phyloP scores from a whole-genome alignment of 2,888 invertebrate species.

The Apotomis capreana region DNA sequence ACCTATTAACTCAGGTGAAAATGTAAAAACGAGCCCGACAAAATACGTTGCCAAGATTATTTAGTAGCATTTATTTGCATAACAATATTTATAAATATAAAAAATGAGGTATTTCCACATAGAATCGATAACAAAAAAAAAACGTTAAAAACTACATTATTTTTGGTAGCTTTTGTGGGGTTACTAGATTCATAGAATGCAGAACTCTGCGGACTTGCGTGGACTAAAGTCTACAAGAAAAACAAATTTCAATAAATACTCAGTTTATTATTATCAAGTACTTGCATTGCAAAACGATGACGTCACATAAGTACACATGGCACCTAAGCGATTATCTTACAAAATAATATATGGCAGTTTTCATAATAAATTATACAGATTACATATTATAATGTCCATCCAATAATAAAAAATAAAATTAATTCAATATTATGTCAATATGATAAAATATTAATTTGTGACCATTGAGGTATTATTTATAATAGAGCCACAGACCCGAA shows the following conservation, averaged over 20 bases:
- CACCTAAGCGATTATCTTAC: neutral
- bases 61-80: too few relatives aligned
- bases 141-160: too few relatives aligned
- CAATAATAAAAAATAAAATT: neutral
- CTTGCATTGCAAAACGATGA: constrained; percentile 16
- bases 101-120: too few relatives aligned
- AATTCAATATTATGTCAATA: neutral
- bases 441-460: neutral
- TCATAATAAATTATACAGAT: neutral
- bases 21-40: too few relatives aligned
- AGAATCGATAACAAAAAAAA: too few relatives aligned
- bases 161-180: too few relatives aligned
- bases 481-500: too few relatives aligned
- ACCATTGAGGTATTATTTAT: too few relatives aligned
- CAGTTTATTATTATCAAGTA: constrained; percentile 38
- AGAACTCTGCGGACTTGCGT: neutral
- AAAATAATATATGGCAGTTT: constrained; percentile 2
- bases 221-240: neutral
- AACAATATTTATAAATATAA: too few relatives aligned
- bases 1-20: too few relatives aligned
- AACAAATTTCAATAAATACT: constrained; percentile 39
- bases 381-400: neutral
- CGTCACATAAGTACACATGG: constrained; percentile 39
- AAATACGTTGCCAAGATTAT: too few relatives aligned
- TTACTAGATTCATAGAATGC: too few relatives aligned